These are phyloP conservation scores for Scarus forsteni DNA, from an alignment of 2,797 vertebrate genomes.

Conservation along the genomic window DNA sequence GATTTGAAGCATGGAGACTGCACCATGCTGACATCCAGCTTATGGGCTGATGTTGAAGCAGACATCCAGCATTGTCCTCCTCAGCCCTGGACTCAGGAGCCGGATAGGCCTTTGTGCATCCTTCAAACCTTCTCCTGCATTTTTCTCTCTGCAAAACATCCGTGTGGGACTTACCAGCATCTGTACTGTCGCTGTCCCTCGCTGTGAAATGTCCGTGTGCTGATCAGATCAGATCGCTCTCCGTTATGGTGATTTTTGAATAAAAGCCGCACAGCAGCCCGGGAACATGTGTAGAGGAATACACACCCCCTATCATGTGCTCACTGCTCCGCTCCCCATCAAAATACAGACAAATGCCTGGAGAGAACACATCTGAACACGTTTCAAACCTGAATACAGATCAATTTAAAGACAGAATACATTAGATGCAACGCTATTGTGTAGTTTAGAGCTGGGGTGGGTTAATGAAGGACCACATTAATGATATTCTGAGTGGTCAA, in stretches of 20 bases:
- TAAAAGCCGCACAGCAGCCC: constrained; percentile 78
- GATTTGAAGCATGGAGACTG: constrained; percentile 75
- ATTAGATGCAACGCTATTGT: too few species aligned
- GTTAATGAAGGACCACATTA: too few species aligned
- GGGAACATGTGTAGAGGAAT: constrained; percentile 74
- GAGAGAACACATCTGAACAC: neutral
- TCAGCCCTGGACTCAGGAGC: constrained; percentile 15
- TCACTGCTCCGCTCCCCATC: constrained; percentile 15
- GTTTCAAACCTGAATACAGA: neutral
- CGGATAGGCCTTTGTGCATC: constrained; percentile 41
- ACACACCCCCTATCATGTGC: constrained; percentile 66
- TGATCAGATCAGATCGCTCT: constrained; percentile 69
- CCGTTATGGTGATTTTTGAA: constrained; percentile 75
- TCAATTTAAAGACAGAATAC: too few species aligned
- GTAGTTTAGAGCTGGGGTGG: too few species aligned
- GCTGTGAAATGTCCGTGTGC: constrained; percentile 53
- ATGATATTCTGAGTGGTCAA: too few species aligned
- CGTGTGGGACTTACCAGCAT: constrained; percentile 75
- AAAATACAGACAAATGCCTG: constrained; percentile 17
- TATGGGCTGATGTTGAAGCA: constrained; percentile 54
- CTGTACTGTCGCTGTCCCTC: constrained; percentile 46
- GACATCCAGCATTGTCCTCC: constrained; percentile 65
- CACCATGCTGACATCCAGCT: constrained; percentile 70
- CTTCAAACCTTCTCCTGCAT: constrained; percentile 1
- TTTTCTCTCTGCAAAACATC: neutral